Base-by-base conservation (phyloP, 2,797 vertebrate species). In the Ciconia nigra region DNA sequence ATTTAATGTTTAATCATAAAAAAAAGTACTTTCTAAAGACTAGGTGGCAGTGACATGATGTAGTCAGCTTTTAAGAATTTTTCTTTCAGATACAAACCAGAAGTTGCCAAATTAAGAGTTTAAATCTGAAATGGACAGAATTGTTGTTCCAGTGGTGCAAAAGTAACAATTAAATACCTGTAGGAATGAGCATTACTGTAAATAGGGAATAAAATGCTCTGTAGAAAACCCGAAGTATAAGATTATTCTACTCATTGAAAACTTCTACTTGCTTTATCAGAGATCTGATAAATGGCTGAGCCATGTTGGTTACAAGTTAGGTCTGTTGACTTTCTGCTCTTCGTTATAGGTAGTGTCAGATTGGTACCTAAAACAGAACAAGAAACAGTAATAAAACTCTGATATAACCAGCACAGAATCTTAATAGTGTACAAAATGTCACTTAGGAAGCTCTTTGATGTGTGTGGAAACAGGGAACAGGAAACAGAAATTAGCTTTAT, bases 381-480 rank as follows among this genome's bases (percentile, higher is more conserved):
- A 58, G 78, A 86, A 90, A 24, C 21, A 61, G 16, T 44, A 65
- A 49, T 76, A 52, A 84, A 83, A 69, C 42, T 73, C 55, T 11
- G 42, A 19, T 73, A 15, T 2, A 71, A 70, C 41, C 70, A 42
- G 39, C 62, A 74, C 24, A 87, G 91, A 87, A 70, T 42, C 83
- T 77, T 62, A 67, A 2, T n/a, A 39, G 52, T n/a, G 26, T 89
- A 84, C 91, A 94, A 78, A 94, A 72, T 87, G 80, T 92, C 90
- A 83, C 72, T 93, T 82, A 79, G 61, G 66, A 92, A 86, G 71
- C 46, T 29, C 86, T 94, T 92, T 96, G 94, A 96, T 92, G 69
- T 95, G 92, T 94, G 76, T 95, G 79, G 85, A 88, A 92, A 83
- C 65, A 88, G 63, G 3, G 1, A 28, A 39, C 37, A 39, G 37